Base-by-base conservation (phyloP, 2,113 vertebrate species). In the Laticauda colubrina region DNA sequence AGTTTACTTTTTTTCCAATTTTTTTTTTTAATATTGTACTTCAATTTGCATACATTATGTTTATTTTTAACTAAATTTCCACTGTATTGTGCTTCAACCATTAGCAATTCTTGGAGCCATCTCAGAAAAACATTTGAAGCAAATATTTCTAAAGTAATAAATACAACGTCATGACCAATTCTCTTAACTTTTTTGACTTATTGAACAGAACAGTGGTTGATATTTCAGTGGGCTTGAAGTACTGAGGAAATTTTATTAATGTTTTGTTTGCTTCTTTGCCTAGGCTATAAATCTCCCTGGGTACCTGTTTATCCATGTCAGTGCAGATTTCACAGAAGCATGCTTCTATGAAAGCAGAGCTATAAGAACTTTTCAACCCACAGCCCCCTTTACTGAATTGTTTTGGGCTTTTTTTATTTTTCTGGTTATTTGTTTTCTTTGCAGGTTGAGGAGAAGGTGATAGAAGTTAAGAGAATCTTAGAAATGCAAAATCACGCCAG, bases 371-470 rank as follows among this genome's bases (percentile, higher is more conserved):
- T 89, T 59, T 57, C 54, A 57, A n/a, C 26, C n/a, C 39, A 23
- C 39, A 56, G 26, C 34, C 10, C 45, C 5, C 81, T 57, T 90
- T 61, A 85, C 11, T 53, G 57, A 64, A 7, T 8, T 39, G 75
- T 61, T 85, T 7, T 18, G 3, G 0, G 5, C 0, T 15, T 54
- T 15, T 54, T 54, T 48, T 34, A 29, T 0, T 5, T 10, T 89
- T 3, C 21, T 0, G 34, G 64, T 1, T 26, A 92, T 93, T 96
- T 95, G 81, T 75, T 29, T 21, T 94, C 53, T 93, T 95, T 90
- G 94, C 93, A 95, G 92, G 43, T 20, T 43, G 0, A 0, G 43
- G 29, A 85, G 55, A 56, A 24, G 43, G 53, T 51, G 57, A 26
- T 45, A 45, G 81, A 18, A 9, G 15, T 10, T 20, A 39, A 12